Evolutionary conservation across 2,113 vertebrate species (phyloP).

Genomic region (Trogon surrucura): DNA sequence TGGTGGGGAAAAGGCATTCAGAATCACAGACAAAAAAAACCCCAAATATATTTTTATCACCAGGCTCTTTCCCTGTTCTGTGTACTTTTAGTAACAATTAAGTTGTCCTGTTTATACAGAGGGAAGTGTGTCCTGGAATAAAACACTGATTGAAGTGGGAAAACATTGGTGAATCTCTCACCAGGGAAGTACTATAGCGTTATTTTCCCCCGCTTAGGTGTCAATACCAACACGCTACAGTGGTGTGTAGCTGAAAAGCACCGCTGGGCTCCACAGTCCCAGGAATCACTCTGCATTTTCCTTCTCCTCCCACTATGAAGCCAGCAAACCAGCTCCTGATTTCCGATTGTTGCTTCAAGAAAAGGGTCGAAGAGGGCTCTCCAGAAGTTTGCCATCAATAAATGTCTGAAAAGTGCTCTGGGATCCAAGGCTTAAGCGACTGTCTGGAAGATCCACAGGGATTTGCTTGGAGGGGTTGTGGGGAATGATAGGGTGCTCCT

Average conservation of each 20-base stretch:
- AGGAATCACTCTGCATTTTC: background rate
- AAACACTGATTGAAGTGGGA: background rate
- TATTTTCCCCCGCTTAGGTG: background rate
- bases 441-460: background rate
- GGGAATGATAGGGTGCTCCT: background rate
- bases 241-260: fast-evolving
- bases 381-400: background rate
- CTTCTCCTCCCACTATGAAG: background rate
- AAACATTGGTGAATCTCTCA: background rate
- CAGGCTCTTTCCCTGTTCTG: background rate
- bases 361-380: background rate
- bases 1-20: background rate
- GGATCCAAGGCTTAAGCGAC: background rate
- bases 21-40: background rate
- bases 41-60: background rate
- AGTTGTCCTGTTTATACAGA: background rate
- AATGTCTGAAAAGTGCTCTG: background rate
- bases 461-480: background rate
- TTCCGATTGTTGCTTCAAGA: background rate
- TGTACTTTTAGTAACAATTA: background rate
- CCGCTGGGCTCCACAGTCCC: background rate
- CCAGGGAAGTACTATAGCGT: background rate
- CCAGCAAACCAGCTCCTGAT: background rate
- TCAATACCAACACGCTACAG: background rate
- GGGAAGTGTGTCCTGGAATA: background rate